Evolutionary conservation across 2,797 vertebrate species (phyloP), one percentile per base, ranked within the genome.

Genomic region (Sphenodon punctatus): DNA sequence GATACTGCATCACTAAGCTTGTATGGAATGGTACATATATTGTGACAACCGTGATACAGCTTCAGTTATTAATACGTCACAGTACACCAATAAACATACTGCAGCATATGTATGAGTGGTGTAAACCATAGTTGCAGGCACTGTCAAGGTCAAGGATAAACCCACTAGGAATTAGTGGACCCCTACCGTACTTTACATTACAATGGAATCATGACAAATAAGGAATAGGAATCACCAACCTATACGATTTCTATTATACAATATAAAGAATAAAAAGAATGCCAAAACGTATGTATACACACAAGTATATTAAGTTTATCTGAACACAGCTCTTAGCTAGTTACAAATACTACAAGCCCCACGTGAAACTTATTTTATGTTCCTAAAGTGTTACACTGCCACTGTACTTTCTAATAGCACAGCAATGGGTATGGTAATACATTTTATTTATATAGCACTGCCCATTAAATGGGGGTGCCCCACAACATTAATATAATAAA

Each of bases 141-240:
- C 48, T 39, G 48, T 39, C 27, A 58, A 25, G 51, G 81, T 69
- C 78, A 36, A 25, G 39, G 38, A 58, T 25, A 36, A 58, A 79
- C 45, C 73, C 72, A 78, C 68, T 45, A 75, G 80, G 42, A 82
- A 85, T 5, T 71, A 34, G 43, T 25, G 12, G 27, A 75, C 70
- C 82, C 58, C 27, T 63, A 70, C 61, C 75, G 59, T 9, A 85
- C 63, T 88, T 75, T 61, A 90, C 87, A 69, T 60, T 67, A 66
- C 39, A 68, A 0, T 1, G 3, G 46, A 36, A 32, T 75, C 55
- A 39, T 1, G 1, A 55, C 61, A n/a, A 82, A 78, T 73, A 75
- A 4, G n/a, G n/a, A n/a, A n/a, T n/a, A n/a, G n/a, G n/a, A n/a
- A n/a, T n/a, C n/a, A n/a, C n/a, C n/a, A n/a, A n/a, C n/a, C n/a